Evolutionary conservation across 2,888 invertebrate species (phyloP).

Genomic region (Chesias legatella): DNA sequence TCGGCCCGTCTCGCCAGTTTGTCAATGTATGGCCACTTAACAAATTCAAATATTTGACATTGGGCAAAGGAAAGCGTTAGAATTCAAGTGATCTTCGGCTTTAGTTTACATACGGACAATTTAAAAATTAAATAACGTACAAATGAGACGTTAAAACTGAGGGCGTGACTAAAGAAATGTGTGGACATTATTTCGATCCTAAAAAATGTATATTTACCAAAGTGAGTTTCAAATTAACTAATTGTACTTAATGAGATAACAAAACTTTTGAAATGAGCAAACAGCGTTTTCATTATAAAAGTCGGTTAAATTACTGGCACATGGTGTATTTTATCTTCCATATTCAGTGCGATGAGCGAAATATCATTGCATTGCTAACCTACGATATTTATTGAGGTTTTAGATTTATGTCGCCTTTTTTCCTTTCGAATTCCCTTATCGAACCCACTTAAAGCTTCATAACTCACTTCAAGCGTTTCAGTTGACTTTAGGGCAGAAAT

Average conservation of each 20-base stretch:
- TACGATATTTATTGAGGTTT: too few relatives aligned
- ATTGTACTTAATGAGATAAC: too few relatives aligned
- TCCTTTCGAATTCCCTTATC: neutral
- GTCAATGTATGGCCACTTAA: constrained; percentile 78
- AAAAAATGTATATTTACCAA: neutral
- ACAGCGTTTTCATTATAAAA: too few relatives aligned
- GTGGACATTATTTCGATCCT: constrained; percentile 32
- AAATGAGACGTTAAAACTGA: constrained; percentile 70
- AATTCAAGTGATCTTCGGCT: constrained; percentile 77
- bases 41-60: constrained; percentile 77
- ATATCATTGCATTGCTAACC: too few relatives aligned
- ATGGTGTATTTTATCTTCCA: too few relatives aligned
- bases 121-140: constrained; percentile 75
- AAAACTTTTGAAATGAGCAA: too few relatives aligned
- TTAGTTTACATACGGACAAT: constrained; percentile 75
- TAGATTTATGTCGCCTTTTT: too few relatives aligned
- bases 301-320: too few relatives aligned
- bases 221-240: too few relatives aligned
- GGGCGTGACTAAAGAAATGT: constrained; percentile 48
- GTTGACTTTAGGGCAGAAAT: constrained; percentile 58
- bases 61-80: constrained; percentile 80
- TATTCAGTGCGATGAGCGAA: too few relatives aligned
- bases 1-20: constrained; percentile 66
- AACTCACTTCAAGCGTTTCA: constrained; percentile 34
- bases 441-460: constrained; percentile 7